phyloP scores from a whole-genome alignment of 2,113 vertebrate genomes.

The Etheostoma cragini region DNA sequence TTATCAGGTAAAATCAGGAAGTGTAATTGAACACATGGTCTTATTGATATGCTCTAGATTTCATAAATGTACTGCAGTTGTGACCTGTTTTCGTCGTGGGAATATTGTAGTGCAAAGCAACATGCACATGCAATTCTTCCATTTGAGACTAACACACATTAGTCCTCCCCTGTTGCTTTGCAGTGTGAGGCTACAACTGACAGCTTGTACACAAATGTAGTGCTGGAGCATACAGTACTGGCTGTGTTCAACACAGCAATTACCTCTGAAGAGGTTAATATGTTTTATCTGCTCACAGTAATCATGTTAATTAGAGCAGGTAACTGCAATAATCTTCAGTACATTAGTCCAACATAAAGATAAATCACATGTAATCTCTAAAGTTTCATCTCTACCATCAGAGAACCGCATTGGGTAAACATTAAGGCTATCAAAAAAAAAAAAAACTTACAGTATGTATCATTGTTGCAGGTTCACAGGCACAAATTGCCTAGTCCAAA shows the following conservation, averaged over 20 bases:
- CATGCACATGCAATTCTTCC: background rate
- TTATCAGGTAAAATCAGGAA: background rate
- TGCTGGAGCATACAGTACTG: background rate
- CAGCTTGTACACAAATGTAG: background rate
- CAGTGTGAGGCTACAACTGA: background rate
- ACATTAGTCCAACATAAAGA: background rate
- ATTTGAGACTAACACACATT: background rate
- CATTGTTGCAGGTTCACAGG: conserved; percentile 3
- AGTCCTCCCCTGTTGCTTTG: background rate
- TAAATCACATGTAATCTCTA: background rate
- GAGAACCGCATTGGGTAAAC: background rate
- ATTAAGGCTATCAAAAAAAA: background rate
- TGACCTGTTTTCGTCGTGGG: background rate
- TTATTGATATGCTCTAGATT: conserved; percentile 13
- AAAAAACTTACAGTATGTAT: background rate
- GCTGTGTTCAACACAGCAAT: background rate
- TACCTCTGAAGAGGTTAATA: conserved; percentile 5
- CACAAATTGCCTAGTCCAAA: background rate
- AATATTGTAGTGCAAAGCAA: background rate
- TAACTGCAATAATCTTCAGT: background rate
- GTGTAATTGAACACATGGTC: background rate
- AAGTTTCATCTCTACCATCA: background rate
- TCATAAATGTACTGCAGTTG: background rate
- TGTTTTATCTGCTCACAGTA: background rate
- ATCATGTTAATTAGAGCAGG: background rate